Percentiles rank a stretch among this genome's conserved stretches.
Conservation (phyloP, 2,797 vertebrate species). For the Spheniscus humboldti region DNA sequence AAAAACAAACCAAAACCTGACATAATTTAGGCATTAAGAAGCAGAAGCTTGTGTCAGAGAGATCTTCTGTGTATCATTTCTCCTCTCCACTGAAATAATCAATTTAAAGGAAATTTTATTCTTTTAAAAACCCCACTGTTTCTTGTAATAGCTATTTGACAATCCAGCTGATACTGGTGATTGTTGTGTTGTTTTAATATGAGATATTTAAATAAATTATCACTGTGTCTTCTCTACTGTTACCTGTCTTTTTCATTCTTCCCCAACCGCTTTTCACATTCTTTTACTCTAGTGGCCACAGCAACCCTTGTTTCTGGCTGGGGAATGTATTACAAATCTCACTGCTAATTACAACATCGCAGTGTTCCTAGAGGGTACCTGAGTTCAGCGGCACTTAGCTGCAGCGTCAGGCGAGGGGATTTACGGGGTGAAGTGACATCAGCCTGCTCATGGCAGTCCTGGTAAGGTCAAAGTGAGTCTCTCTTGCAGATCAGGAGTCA, state of each 20-base stretch:
- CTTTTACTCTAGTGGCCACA: constrained; percentile 16
- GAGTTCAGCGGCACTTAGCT: constrained; percentile 15
- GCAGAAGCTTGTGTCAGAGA: not conserved
- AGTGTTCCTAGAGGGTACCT: not conserved
- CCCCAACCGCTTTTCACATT: not conserved
- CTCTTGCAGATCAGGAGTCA: not conserved
- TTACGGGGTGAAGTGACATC: constrained; percentile 4
- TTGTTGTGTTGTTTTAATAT: not conserved
- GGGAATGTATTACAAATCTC: not conserved
- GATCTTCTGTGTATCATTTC: not conserved
- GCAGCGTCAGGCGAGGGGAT: not conserved
- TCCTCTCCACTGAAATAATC: not conserved
- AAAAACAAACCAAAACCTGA: not conserved
- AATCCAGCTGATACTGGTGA: constrained; percentile 27
- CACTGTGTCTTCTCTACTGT: not conserved
- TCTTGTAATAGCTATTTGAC: not conserved
- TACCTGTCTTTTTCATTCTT: not conserved
- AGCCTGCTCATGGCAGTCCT: not conserved
- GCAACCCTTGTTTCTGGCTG: constrained; percentile 29
- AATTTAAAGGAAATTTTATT: not conserved
- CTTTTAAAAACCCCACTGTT: not conserved
- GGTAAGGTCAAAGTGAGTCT: constrained; percentile 7
- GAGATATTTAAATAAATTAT: not conserved
- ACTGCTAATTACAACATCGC: constrained; percentile 9
- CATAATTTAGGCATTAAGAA: not conserved